Base-by-base conservation (phyloP, 2,113 vertebrate species). In the Ciconia maguari region DNA sequence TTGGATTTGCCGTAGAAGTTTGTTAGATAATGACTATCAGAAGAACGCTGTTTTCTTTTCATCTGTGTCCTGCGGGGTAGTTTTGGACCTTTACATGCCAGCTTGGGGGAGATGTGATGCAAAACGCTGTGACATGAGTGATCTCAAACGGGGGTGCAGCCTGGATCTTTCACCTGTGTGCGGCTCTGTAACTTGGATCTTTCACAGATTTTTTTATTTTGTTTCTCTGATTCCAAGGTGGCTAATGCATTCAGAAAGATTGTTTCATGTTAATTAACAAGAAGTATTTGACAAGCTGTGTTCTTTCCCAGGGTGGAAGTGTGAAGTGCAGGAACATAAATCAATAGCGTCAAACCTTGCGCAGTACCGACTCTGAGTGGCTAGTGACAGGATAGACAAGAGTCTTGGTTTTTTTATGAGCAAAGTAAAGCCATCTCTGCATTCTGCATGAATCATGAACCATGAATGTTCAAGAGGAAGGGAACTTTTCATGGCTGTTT, bases 1-100 rank as follows among this genome's bases (percentile, higher is more conserved):
- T 97, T 94, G 92, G 96, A 87, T 95, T 92, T 97, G 30, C 81
- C 4, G 11, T 62, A 82, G 54, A 85, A 62, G 57, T 78, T 87
- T 89, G 34, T 84, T 85, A 87, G 65, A 61, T 72, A 91, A 87
- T 48, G 26, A 76, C 41, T 57, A 25, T 2, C 80, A 89, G 83
- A 57, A 84, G 77, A 84, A 58, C 13, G 2, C 81, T 83, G 38
- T 89, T 93, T 25, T 70, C 51, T 92, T 78, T 87, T 78, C 19
- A 16, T 89, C 38, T 60, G 25, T 72, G 22, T 61, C 21, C 78
- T 95, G 58, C 1, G 30, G 38, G 36, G 11, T 58, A 57, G 41
- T n/a, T 93, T 81, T 81, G 64, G 65, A 49, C 52, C 16, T 75
- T 82, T 44, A 27, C 2, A 1, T 64, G 48, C 48, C 57, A 72